These are phyloP conservation scores for Bimastos eiseni DNA, from an alignment of 2,888 invertebrate species.

Conservation along the genomic window DNA sequence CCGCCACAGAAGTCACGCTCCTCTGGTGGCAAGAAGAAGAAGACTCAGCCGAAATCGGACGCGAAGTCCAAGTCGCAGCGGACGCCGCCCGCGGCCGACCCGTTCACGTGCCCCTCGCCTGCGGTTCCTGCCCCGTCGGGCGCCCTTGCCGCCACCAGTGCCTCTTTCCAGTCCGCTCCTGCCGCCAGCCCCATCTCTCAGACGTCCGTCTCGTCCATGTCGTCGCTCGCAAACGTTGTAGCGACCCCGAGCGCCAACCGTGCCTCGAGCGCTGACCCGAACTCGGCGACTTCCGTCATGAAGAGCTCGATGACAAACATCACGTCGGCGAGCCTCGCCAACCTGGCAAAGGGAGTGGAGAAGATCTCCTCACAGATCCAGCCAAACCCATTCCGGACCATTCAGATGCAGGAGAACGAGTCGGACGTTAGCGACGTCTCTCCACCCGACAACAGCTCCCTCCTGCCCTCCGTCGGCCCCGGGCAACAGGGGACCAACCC, in stretches of 20 bases:
- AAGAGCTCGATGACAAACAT: conserved; percentile 55
- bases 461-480: background rate
- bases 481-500: background rate
- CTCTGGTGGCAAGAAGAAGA: conserved; percentile 32
- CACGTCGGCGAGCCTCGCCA: conserved; percentile 59
- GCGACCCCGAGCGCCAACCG: background rate
- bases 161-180: background rate
- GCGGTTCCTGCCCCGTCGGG: background rate
- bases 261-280: background rate
- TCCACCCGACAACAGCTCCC: conserved; percentile 26
- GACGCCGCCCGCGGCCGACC: background rate
- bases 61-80: background rate
- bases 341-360: conserved; percentile 61
- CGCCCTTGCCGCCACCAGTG: background rate
- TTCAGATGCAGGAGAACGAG: conserved; percentile 49
- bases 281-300: background rate
- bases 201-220: background rate
- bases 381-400: conserved; percentile 61
- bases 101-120: conserved; percentile 24
- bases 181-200: conserved; percentile 16
- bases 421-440: conserved; percentile 27
- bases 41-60: conserved; percentile 27
- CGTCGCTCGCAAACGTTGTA: background rate
- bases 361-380: conserved; percentile 61
- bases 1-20: conserved; percentile 1